Evolutionary conservation across 2,888 invertebrate genomes (phyloP), one percentile per base, ranked within the genome.

Genomic region (Aricia artaxerxes): DNA sequence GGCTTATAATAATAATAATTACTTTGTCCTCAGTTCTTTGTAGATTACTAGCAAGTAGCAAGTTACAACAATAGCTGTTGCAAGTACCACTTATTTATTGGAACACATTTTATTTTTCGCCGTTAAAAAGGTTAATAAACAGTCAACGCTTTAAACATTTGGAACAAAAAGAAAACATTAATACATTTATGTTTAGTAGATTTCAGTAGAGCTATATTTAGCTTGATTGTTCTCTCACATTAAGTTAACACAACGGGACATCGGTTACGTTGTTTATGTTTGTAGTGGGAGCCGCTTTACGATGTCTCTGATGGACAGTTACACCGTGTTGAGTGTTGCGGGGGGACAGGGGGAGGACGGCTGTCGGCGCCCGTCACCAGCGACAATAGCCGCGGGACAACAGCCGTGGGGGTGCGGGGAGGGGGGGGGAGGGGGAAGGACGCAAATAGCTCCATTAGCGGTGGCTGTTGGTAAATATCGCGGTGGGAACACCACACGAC

Each of bases 361-460:
- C 75, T 75, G 75, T 53, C 53, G 75, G 49, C 49, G 24, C 75
- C 7, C 49, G 75, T 75, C 75, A 76, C 44, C 44, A 9, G 9
- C 44, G 73, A 35, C 38, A 40, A 40, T 73, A n/a, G 64, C 31
- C 64, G 64, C 1, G 31, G 64, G 64, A 7, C n/a, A 60, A 13
- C 57, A 13, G 60, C 6, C 35, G 69, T 16, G 73, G 16, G 73
- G 40, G 40, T 4, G 4, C 1, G 69, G 1, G n/a, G 49, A 1
- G 73, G 57, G 80, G 81, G 80, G 80, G 79, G 81, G 80, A 79
- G 79, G 78, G 80, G 81, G 79, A 80, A 78, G 81, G 83, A 85
- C 87, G 83, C 85, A 89, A 90, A 91, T 91, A 90, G 88, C 87
- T 84, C 90, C 91, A 91, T 92, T 92, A 91, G 90, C 85, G 83